Base-by-base conservation (phyloP, 2,888 invertebrate species). In the Lacanobia wlatinum region DNA sequence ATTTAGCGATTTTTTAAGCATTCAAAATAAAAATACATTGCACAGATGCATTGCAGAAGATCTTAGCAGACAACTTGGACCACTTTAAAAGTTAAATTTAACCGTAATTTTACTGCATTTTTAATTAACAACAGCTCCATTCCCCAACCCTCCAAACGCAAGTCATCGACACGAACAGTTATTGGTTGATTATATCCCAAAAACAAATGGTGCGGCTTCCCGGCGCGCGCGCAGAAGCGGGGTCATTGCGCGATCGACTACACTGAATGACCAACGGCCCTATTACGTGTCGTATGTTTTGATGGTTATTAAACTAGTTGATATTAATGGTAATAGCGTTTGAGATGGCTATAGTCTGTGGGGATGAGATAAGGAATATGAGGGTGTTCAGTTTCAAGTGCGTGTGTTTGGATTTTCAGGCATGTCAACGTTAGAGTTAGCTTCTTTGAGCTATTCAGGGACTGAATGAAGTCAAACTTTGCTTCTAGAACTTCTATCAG, bases 201-300 rank as follows among this genome's bases (percentile, higher is more conserved):
- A 93, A 91, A 92, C 89, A 90, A 88, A 87, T 85, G 85, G 82
- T 84, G 87, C 87, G 84, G 84, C 88, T 84, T 87, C 88, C 90
- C 89, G 88, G 88, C 89, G 87, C 85, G 84, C 86, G 83, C 82
- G 86, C 87, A 87, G 87, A 86, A 87, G 86, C 87, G 94, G 92
- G 95, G 95, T 95, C 95, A 95, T 90, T 92, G 95, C 88, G 94
- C 94, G 93, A 91, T 92, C 92, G 92, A 88, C 91, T 92, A 89
- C 92, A 94, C 93, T 93, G 92, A 92, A 90, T 92, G 92, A 91
- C 91, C 92, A 91, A 84, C 86, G 84, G 81, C 77, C 82, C 84
- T 87, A 93, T 93, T 94, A 91, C 93, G 90, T 94, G 83, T 91
- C 82, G 65, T 76, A 63, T 77, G 55, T 72, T 70, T 67, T 71